phyloP scores from a whole-genome alignment of 35 echinoderm and acorn worm genomes.

The Apostichopus californicus region DNA sequence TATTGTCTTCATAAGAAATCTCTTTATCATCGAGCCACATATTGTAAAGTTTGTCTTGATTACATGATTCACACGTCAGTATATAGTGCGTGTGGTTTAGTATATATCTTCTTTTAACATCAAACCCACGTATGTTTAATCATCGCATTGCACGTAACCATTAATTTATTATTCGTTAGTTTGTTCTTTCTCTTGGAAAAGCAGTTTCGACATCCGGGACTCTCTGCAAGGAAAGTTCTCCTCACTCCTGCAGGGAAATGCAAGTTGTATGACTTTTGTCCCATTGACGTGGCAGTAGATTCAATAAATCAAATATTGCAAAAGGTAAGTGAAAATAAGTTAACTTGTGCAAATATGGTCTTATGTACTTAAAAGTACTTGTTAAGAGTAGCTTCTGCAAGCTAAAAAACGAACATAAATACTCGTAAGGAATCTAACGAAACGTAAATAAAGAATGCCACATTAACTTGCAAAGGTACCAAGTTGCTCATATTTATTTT shows the following conservation, averaged over 20 bases:
- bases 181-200: no score
- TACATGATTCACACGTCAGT: no score
- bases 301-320: background rate
- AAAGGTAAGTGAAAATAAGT: background rate
- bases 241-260: background rate
- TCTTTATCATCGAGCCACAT: no score
- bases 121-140: no score
- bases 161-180: no score
- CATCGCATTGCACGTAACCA: no score
- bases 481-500: background rate
- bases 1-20: no score
- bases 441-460: background rate
- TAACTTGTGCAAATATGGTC: background rate
- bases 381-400: background rate
- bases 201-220: constrained; percentile 1
- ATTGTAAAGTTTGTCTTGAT: no score
- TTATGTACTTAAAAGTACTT: background rate
- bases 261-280: constrained; percentile 2
- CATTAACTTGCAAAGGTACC: background rate
- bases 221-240: background rate
- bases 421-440: background rate
- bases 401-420: background rate
- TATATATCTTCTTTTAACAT: no score
- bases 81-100: no score
- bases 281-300: background rate